A percentile compares a stretch with the other conserved stretches of the same genome.
Evolutionary conservation across 2,113 vertebrate genomes (phyloP).

Genomic region (Lepus americanus): DNA sequence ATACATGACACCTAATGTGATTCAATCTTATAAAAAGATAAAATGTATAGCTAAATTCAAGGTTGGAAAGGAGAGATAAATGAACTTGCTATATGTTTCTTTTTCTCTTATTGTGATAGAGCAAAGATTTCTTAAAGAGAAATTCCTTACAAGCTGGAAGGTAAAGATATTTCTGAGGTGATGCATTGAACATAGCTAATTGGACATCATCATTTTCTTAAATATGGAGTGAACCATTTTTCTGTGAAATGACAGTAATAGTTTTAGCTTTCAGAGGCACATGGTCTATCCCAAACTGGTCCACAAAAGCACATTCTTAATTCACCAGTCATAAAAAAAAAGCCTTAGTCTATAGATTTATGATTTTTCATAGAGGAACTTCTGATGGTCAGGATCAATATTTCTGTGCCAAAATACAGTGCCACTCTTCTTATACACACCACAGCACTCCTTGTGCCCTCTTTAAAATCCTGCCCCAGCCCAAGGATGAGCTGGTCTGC

Average conservation of each 20-base stretch:
- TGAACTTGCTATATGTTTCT: neutral
- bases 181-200: neutral
- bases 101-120: neutral
- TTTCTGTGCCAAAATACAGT: no score
- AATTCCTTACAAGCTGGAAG: neutral
- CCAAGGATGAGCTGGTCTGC: rapidly evolving
- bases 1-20: slow-evolving; percentile 59
- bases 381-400: neutral
- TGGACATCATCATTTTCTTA: neutral
- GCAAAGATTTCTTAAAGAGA: neutral
- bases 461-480: no score
- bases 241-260: rapidly evolving
- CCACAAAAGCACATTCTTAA: neutral
- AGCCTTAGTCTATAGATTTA: rapidly evolving
- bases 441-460: no score
- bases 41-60: slow-evolving; percentile 47
- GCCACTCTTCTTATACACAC: neutral
- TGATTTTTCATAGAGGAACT: neutral
- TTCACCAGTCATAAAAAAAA: neutral
- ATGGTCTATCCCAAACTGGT: neutral
- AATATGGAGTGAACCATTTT: neutral
- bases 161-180: neutral
- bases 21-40: slow-evolving; percentile 3
- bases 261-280: neutral
- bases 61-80: slow-evolving; percentile 35